phyloP scores from a whole-genome alignment of 2,888 invertebrate species.

The Oligia fasciuncula region DNA sequence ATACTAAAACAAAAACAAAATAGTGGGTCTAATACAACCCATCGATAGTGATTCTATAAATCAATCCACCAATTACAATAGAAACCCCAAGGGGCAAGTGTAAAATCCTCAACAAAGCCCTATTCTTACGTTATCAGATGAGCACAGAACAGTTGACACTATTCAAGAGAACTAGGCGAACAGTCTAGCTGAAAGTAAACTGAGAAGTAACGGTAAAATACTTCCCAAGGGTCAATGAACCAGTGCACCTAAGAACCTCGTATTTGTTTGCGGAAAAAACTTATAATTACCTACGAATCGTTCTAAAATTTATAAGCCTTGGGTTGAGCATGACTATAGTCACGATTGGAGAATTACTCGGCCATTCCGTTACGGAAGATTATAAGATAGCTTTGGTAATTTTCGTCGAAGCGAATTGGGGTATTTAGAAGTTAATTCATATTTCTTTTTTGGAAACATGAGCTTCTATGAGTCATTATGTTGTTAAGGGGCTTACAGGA shows the following conservation, averaged over 20 bases:
- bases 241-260: slow-evolving; percentile 64
- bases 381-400: slow-evolving; percentile 54
- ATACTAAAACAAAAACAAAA: background rate
- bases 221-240: slow-evolving; percentile 77
- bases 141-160: slow-evolving; percentile 50
- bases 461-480: slow-evolving; percentile 12
- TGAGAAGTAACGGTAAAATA: slow-evolving; percentile 74
- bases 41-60: slow-evolving; percentile 3
- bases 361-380: slow-evolving; percentile 59
- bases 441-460: slow-evolving; percentile 22
- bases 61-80: slow-evolving; percentile 5
- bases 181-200: slow-evolving; percentile 81
- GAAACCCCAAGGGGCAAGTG: slow-evolving; percentile 11
- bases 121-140: slow-evolving; percentile 56
- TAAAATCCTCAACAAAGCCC: slow-evolving; percentile 27
- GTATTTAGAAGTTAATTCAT: slow-evolving; percentile 45
- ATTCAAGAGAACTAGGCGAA: slow-evolving; percentile 47
- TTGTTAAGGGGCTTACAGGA: slow-evolving; percentile 3
- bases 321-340: slow-evolving; percentile 51
- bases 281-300: slow-evolving; percentile 67
- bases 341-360: slow-evolving; percentile 62
- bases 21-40: background rate
- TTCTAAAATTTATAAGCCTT: slow-evolving; percentile 55
- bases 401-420: slow-evolving; percentile 49
- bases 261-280: slow-evolving; percentile 73